These are phyloP conservation scores for Acronicta psi DNA, from an alignment of 2,888 invertebrate genomes.

Conservation along the genomic window DNA sequence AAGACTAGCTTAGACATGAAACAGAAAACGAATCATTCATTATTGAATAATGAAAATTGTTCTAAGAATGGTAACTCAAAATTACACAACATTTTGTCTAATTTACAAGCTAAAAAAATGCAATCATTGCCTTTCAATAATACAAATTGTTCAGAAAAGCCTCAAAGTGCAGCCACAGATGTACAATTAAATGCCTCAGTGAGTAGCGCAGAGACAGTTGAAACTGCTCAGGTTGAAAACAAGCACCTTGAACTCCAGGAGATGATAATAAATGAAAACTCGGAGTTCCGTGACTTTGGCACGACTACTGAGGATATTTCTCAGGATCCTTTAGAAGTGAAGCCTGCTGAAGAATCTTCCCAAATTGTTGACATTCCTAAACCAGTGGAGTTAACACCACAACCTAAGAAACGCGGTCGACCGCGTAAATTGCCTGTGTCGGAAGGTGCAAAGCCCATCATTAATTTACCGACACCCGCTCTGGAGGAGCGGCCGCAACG, in stretches of 20 bases:
- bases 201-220: constrained; percentile 75
- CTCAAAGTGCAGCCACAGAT: constrained; percentile 68
- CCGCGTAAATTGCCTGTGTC: constrained; percentile 82
- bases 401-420: constrained; percentile 84
- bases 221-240: constrained; percentile 71
- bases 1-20: constrained; percentile 69
- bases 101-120: constrained; percentile 82
- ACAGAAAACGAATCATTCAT: constrained; percentile 75
- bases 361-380: constrained; percentile 65
- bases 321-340: constrained; percentile 85
- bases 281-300: constrained; percentile 78
- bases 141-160: constrained; percentile 72
- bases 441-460: constrained; percentile 72
- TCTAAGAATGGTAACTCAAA: constrained; percentile 88
- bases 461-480: constrained; percentile 76
- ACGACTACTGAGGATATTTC: constrained; percentile 77
- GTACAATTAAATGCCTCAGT: constrained; percentile 78
- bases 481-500: constrained; percentile 85
- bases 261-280: constrained; percentile 84
- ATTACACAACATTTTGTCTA: constrained; percentile 83
- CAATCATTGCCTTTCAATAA: constrained; percentile 75
- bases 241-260: constrained; percentile 75
- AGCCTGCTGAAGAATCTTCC: constrained; percentile 56
- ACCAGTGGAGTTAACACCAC: constrained; percentile 75
- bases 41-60: constrained; percentile 83